Evolutionary conservation across 2,888 invertebrate genomes (phyloP).

Genomic region (Euplagia quadripunctaria): DNA sequence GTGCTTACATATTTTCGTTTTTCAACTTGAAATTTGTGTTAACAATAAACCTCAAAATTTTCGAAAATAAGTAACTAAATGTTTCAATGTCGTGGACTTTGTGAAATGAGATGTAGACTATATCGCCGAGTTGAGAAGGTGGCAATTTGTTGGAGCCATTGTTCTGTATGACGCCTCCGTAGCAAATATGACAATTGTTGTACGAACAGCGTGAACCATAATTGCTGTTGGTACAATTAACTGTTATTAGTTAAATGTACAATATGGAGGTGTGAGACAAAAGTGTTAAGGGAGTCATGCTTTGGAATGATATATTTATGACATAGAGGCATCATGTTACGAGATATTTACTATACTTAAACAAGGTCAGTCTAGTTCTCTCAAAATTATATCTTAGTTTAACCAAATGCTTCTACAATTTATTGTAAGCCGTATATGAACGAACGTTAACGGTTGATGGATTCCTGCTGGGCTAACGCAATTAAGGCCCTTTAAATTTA

Average conservation of each 20-base stretch:
- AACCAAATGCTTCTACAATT: neutral
- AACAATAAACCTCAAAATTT: too few species aligned
- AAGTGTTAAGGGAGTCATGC: slow-evolving; percentile 24
- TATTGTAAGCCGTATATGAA: neutral
- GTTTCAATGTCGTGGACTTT: slow-evolving; percentile 19
- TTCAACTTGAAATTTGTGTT: neutral
- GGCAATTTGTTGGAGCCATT: slow-evolving; percentile 53
- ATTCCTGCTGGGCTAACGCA: neutral
- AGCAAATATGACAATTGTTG: slow-evolving; percentile 10
- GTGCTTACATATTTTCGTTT: neutral
- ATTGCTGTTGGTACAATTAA: slow-evolving; percentile 62
- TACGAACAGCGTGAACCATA: slow-evolving; percentile 55
- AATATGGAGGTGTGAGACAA: slow-evolving; percentile 43
- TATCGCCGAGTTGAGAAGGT: slow-evolving; percentile 25
- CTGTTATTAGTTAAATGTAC: slow-evolving; percentile 49
- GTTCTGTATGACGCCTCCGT: slow-evolving; percentile 44
- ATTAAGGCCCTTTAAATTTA: neutral
- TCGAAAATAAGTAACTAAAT: neutral
- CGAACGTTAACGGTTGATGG: neutral
- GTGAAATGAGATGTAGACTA: slow-evolving; percentile 39
- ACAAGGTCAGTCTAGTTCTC: neutral
- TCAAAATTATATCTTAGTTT: too few species aligned
- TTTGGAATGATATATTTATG: neutral
- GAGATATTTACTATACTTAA: neutral
- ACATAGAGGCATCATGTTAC: neutral